Base-by-base conservation (phyloP, 1,140 invertebrate genomes). In the Chymomyza costata region DNA sequence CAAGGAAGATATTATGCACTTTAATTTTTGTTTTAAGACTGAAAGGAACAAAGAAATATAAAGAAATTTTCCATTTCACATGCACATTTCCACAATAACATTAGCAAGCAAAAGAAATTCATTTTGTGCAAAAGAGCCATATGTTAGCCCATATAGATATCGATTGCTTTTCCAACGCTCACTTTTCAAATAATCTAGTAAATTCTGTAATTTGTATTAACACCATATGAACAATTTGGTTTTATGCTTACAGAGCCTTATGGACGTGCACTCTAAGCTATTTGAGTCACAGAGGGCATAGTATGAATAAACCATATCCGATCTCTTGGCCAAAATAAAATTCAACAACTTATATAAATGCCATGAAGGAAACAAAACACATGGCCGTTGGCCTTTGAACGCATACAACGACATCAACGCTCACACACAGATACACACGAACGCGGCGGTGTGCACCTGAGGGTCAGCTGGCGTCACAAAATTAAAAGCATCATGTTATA, bases 191-290 rank as follows among this genome's bases (percentile, higher is more conserved):
- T n/a, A n/a, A n/a, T n/a, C n/a, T n/a, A n/a, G n/a, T n/a, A n/a
- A n/a, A n/a, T n/a, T n/a, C n/a, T n/a, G n/a, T n/a, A n/a, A n/a
- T n/a, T n/a, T n/a, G n/a, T n/a, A n/a, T n/a, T n/a, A n/a, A n/a
- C n/a, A n/a, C n/a, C n/a, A n/a, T n/a, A n/a, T n/a, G n/a, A n/a
- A n/a, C n/a, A n/a, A n/a, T n/a, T n/a, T n/a, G n/a, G n/a, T n/a
- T n/a, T n/a, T n/a, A n/a, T n/a, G n/a, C 41, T 82, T 74, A 0
- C 62, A 83, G 80, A 83, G 80, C 37, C 65, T 83, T 5, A 83
- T 83, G 80, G 80, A 70, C 44, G 80, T 83, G 6, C 80, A 83
- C 55, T 68, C 80, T 51, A 73, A 83, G 37, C 40, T 83, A 28
- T 83, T 83, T 45, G 80, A 82, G 15, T 63, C 80, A 30, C 58